Conservation (phyloP, 2,113 vertebrate species). For the Mola mola region DNA sequence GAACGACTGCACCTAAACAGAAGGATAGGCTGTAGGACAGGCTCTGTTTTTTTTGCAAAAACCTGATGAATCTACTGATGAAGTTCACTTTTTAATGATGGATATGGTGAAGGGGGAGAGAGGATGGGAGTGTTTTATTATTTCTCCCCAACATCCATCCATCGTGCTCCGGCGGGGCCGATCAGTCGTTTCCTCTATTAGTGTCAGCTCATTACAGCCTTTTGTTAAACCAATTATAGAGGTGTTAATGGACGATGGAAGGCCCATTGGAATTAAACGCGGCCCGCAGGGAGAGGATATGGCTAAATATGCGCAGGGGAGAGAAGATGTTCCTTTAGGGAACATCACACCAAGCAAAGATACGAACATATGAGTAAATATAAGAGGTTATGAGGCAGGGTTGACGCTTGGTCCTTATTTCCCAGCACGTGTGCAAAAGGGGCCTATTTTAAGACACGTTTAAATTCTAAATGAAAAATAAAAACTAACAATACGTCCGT, state of each 20-base stretch:
- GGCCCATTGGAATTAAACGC: slow-evolving; percentile 46
- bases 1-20: too few relatives aligned
- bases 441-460: too few relatives aligned
- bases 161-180: slow-evolving; percentile 3
- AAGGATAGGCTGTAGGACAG: too few relatives aligned
- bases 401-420: too few relatives aligned
- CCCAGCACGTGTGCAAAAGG: too few relatives aligned
- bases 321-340: background rate
- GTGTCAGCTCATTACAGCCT: slow-evolving; percentile 70
- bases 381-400: background rate
- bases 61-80: too few relatives aligned
- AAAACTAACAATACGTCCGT: too few relatives aligned
- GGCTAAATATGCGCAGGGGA: slow-evolving; percentile 16
- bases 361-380: too few relatives aligned
- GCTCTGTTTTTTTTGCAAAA: too few relatives aligned
- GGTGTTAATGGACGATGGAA: slow-evolving; percentile 79
- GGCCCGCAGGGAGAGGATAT: slow-evolving; percentile 46
- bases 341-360: slow-evolving; percentile 3
- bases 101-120: background rate
- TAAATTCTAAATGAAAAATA: too few relatives aligned
- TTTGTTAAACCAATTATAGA: slow-evolving; percentile 81
- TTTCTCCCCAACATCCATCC: background rate
- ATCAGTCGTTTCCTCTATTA: slow-evolving; percentile 78
- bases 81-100: too few relatives aligned
- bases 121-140: background rate